Evolutionary conservation across 2,888 invertebrate species (phyloP).

Genomic region (Tethea ocularis): DNA sequence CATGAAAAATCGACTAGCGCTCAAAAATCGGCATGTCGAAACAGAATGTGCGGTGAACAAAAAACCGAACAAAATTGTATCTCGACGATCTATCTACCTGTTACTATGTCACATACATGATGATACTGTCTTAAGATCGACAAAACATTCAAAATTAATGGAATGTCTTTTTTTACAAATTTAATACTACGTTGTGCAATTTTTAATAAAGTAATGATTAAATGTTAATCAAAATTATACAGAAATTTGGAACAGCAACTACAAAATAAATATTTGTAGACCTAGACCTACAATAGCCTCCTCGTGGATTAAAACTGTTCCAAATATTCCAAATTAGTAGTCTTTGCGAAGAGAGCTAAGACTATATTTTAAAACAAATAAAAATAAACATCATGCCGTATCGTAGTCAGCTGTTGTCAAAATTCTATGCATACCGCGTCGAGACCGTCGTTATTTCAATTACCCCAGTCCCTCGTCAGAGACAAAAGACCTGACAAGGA

Average conservation of each 20-base stretch:
- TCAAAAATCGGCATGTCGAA: constrained; percentile 63
- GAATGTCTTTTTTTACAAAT: not conserved
- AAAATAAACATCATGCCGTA: constrained; percentile 32
- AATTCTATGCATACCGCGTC: constrained; percentile 76
- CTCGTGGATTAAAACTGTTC: no score
- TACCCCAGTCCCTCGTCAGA: constrained; percentile 80
- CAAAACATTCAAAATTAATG: not conserved
- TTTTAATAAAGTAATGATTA: no score
- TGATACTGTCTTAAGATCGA: constrained; percentile 9
- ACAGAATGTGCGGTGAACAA: constrained; percentile 46
- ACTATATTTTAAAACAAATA: constrained; percentile 9
- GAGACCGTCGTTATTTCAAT: constrained; percentile 82
- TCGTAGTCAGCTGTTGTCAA: constrained; percentile 75
- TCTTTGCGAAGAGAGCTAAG: not conserved
- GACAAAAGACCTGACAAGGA: constrained; percentile 80
- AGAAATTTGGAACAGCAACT: not conserved
- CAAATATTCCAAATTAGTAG: no score
- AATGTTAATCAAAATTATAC: no score
- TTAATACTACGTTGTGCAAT: no score
- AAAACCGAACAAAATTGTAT: constrained; percentile 56
- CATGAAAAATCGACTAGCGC: constrained; percentile 64
- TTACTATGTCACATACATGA: constrained; percentile 40
- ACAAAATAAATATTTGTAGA: not conserved
- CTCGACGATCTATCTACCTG: constrained; percentile 56
- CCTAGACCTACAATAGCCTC: no score